Conservation (phyloP, 2,797 vertebrate genomes). For the Steatocranus sp. region DNA sequence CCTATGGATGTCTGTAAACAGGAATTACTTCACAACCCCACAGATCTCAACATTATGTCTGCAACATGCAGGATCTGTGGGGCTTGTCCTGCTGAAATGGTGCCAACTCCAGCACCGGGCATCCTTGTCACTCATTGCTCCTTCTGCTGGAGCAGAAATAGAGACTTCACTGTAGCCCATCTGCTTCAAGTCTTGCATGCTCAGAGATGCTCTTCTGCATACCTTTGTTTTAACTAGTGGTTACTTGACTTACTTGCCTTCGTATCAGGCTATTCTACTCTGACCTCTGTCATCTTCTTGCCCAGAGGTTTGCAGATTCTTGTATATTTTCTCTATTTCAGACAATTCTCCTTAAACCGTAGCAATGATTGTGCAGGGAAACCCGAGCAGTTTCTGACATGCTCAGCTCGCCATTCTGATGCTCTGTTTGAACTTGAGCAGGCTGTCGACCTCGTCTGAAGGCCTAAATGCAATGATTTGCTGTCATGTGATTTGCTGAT, state of each 20-base stretch:
- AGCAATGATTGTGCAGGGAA: neutral
- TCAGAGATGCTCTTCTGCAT: neutral
- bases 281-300: neutral
- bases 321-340: neutral
- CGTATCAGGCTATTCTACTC: neutral
- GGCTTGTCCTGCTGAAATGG: neutral
- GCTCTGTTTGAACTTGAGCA: neutral
- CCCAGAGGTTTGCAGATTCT: neutral
- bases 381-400: neutral
- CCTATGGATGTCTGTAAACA: neutral
- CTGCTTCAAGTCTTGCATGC: neutral
- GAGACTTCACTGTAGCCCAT: neutral
- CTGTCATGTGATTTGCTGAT: neutral
- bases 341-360: neutral
- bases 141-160: neutral
- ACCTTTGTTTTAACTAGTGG: neutral
- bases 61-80: neutral
- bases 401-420: neutral
- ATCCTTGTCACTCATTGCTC: neutral
- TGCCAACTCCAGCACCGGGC: neutral
- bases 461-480: neutral
- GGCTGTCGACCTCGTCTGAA: neutral
- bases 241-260: neutral
- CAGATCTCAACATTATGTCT: neutral
- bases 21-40: neutral